Evolutionary conservation across 2,113 vertebrate species (phyloP).

Genomic region (Stomatorhinus ivindoensis): DNA sequence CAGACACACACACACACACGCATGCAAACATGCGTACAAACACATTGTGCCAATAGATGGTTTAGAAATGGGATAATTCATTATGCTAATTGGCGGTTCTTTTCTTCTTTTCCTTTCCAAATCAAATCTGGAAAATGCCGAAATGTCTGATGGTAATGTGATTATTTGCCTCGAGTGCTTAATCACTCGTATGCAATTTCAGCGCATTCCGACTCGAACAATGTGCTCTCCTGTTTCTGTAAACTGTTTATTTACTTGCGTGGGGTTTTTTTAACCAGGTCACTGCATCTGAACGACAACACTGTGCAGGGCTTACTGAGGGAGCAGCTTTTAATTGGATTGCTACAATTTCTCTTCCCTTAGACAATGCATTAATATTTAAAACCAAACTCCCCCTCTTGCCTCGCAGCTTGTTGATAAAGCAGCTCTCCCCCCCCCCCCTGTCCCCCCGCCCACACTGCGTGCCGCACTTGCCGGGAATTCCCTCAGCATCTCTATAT

Average conservation of each 20-base stretch:
- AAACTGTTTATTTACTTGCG: slow-evolving; percentile 25
- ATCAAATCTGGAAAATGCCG: slow-evolving; percentile 30
- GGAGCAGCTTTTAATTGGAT: slow-evolving; percentile 49
- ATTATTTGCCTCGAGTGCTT: slow-evolving; percentile 37
- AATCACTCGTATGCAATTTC: slow-evolving; percentile 37
- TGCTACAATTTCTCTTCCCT: slow-evolving; percentile 33
- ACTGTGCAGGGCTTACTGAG: slow-evolving; percentile 37
- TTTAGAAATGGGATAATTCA: slow-evolving; percentile 46
- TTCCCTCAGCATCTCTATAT: slow-evolving; percentile 43
- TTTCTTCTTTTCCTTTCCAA: slow-evolving; percentile 33
- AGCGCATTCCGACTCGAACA: slow-evolving; percentile 20
- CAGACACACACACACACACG: slow-evolving; percentile 20
- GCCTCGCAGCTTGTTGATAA: slow-evolving; percentile 44
- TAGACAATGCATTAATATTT: slow-evolving; percentile 53
- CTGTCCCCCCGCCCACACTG: background rate
- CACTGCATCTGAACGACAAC: slow-evolving; percentile 38
- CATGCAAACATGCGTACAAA: slow-evolving; percentile 16
- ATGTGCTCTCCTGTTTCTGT: slow-evolving; percentile 19
- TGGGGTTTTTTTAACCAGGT: slow-evolving; percentile 27
- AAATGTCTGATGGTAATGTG: slow-evolving; percentile 20
- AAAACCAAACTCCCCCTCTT: slow-evolving; percentile 44
- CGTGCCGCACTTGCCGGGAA: slow-evolving; percentile 26
- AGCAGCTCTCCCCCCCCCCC: slow-evolving; percentile 23
- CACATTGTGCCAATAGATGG: slow-evolving; percentile 44
- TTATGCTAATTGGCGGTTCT: slow-evolving; percentile 37